Percentiles rank a stretch among this genome's conserved stretches.
Evolutionary conservation across 2,797 vertebrate species (phyloP).

Genomic region (Margarornis squamiger): DNA sequence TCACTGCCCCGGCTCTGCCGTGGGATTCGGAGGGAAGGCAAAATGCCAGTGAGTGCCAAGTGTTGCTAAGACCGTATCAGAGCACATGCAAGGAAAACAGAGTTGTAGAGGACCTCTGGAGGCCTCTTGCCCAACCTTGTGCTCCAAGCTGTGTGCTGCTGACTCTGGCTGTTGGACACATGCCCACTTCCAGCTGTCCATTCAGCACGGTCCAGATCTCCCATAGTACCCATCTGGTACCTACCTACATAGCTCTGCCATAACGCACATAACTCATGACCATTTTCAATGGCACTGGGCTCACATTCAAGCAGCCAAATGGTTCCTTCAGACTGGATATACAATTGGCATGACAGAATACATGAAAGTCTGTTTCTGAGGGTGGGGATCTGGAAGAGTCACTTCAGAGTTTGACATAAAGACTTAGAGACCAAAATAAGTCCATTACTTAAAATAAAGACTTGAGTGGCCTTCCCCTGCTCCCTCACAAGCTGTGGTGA

Average conservation of each 20-base stretch:
- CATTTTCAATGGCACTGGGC: background rate
- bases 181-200: background rate
- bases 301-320: background rate
- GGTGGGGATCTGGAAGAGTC: background rate
- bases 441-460: background rate
- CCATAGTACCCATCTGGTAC: background rate
- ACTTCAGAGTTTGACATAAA: background rate
- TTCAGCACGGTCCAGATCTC: background rate
- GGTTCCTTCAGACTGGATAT: background rate
- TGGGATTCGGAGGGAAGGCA: background rate
- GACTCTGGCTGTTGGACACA: background rate
- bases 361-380: background rate
- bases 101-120: background rate
- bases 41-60: background rate
- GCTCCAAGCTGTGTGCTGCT: background rate
- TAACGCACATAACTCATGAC: background rate
- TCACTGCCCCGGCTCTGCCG: background rate
- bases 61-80: background rate
- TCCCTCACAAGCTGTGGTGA: background rate
- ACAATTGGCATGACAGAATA: background rate
- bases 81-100: background rate
- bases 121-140: background rate
- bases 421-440: background rate
- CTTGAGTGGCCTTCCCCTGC: background rate
- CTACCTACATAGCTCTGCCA: background rate